phyloP scores from a whole-genome alignment of 2,888 invertebrate genomes.

The Torymus tubicola region DNA sequence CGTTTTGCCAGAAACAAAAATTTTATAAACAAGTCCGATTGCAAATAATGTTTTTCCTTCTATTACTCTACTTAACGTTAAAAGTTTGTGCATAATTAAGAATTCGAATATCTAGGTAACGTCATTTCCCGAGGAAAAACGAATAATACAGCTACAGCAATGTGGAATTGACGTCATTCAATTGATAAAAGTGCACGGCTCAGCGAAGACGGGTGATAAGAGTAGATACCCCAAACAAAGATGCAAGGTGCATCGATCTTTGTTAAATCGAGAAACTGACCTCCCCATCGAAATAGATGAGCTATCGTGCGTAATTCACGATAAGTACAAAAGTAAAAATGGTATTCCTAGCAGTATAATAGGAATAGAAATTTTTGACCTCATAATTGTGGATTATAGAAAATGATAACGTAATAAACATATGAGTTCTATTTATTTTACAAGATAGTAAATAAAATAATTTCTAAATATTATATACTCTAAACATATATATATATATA shows the following conservation, averaged over 20 bases:
- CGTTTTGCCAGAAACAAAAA: too few relatives aligned
- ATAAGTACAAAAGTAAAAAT: slow-evolving; percentile 4
- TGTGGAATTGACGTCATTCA: slow-evolving; percentile 47
- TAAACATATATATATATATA: slow-evolving; percentile 51
- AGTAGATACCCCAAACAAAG: slow-evolving; percentile 40
- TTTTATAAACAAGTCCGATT: too few relatives aligned
- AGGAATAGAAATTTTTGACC: not conserved
- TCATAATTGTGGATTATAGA: too few relatives aligned
- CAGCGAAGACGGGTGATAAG: slow-evolving; percentile 27
- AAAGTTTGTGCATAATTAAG: too few relatives aligned
- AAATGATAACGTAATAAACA: too few relatives aligned
- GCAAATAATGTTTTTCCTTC: too few relatives aligned
- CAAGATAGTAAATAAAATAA: too few relatives aligned
- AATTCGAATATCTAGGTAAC: not conserved
- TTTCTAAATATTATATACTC: too few relatives aligned
- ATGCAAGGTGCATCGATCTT: slow-evolving; percentile 51
- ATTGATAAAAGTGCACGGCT: slow-evolving; percentile 32
- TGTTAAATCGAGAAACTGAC: slow-evolving; percentile 39
- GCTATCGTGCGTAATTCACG: slow-evolving; percentile 12
- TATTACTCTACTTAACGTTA: too few relatives aligned
- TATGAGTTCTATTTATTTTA: too few relatives aligned
- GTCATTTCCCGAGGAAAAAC: slow-evolving; percentile 20
- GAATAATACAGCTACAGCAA: not conserved
- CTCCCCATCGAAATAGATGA: slow-evolving; percentile 28
- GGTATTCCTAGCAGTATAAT: too few relatives aligned